Evolutionary conservation across 2,888 invertebrate species (phyloP).

Genomic region (Chloroclystis v-ata): DNA sequence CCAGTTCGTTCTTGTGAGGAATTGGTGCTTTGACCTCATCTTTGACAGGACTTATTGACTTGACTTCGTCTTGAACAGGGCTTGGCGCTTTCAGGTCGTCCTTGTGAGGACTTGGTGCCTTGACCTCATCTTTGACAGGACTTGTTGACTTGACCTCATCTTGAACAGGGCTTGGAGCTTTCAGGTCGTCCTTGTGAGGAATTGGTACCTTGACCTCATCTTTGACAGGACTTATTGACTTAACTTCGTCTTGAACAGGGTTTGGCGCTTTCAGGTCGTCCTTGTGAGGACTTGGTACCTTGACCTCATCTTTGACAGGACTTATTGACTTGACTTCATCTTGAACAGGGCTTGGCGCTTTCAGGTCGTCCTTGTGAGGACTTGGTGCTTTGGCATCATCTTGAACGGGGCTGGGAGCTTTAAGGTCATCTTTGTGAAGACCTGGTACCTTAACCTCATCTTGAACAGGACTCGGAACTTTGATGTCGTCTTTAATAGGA

Average conservation of each 20-base stretch:
- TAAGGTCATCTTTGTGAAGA: conserved; percentile 6
- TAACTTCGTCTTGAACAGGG: conserved; percentile 5
- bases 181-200: too few species aligned
- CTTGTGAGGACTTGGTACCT: conserved; percentile 8
- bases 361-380: conserved; percentile 2
- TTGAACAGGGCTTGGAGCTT: conserved; percentile 6
- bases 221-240: conserved; percentile 8
- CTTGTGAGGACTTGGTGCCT: conserved; percentile 2
- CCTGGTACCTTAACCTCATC: neutral
- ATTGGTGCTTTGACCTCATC: conserved; percentile 3
- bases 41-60: conserved; percentile 7
- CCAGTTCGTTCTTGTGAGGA: conserved; percentile 6
- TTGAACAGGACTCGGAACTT: neutral
- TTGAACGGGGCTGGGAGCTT: conserved; percentile 4
- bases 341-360: conserved; percentile 9
- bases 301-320: conserved; percentile 10
- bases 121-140: conserved; percentile 2
- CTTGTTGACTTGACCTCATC: conserved; percentile 3
- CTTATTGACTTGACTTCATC: conserved; percentile 8
- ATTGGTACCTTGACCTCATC: conserved; percentile 3
- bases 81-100: conserved; percentile 7
- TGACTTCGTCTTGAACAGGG: conserved; percentile 3
- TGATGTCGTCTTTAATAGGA: conserved; percentile 10
- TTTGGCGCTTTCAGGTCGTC: neutral
- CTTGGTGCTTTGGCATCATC: conserved; percentile 8